Percentiles rank a stretch among this genome's conserved stretches.
Conservation (phyloP, 2,113 vertebrate genomes). For the Herpetotheres cachinnans region DNA sequence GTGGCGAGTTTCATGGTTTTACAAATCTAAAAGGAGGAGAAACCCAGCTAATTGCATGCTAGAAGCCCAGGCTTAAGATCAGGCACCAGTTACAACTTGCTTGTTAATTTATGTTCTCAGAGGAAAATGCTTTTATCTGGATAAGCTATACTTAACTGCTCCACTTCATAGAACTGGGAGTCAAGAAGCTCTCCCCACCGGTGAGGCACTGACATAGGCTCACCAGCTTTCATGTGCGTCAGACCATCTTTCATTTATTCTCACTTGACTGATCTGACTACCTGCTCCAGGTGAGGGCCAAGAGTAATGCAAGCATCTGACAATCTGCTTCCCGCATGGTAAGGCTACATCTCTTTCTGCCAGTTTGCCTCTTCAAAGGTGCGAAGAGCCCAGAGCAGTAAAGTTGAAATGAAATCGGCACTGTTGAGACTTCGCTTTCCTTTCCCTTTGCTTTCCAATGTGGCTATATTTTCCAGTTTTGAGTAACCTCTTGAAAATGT, state of each 20-base stretch:
- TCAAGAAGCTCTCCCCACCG: background rate
- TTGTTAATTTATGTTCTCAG: conserved; percentile 28
- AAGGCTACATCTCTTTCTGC: background rate
- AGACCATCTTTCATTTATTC: background rate
- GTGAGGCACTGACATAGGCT: fast-evolving
- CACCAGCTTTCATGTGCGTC: background rate
- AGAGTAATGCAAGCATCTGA: background rate
- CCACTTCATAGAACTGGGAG: background rate
- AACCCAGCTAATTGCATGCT: background rate
- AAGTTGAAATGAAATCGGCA: background rate
- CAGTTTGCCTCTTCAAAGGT: background rate
- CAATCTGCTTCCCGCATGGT: background rate
- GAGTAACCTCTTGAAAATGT: background rate
- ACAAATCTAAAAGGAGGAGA: background rate
- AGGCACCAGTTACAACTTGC: conserved; percentile 10
- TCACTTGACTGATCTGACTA: background rate
- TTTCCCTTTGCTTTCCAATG: background rate
- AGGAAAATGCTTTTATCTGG: conserved; percentile 46
- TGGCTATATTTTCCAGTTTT: background rate
- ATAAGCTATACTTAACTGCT: conserved; percentile 8
- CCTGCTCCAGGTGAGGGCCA: background rate
- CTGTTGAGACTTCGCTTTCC: background rate
- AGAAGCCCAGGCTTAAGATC: background rate
- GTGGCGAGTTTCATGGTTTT: background rate
- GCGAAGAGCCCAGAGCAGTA: background rate